Evolutionary conservation across 2,113 vertebrate genomes (phyloP), one percentile per base, ranked within the genome.

Genomic region (Heteronetta atricapilla): DNA sequence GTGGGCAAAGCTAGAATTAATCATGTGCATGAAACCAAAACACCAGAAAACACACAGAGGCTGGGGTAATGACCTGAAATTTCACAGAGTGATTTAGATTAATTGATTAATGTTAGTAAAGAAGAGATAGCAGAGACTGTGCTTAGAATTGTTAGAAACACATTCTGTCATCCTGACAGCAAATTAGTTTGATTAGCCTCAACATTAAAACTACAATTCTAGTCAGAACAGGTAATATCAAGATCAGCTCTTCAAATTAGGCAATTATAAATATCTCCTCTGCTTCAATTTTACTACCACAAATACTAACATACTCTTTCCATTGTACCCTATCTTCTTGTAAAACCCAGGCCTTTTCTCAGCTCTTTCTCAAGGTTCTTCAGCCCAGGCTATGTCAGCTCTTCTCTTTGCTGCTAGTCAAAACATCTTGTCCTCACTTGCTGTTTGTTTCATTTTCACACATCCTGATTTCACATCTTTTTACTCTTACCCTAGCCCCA

Each of bases 351-450:
- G 10, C n/a, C 12, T 7, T 72, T 50, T 69, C n/a, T 23, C 56
- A 70, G 66, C 12, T 56, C 18, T 33, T 62, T 58, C 78, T 59
- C 42, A 46, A 73, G 23, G 36, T 60, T 14, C 36, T 76, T 21
- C 60, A 82, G 12, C 8, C 38, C 40, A 86, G 38, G 40, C 40
- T 73, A 21, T 3, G 6, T 6, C 75, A 78, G 42, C 20, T 81
- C 6, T 4, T 53, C 42, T 52, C 38, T 74, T n/a, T n/a, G 21
- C 21, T 15, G 22, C 0, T 79, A 23, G 6, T 40, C 40, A 67
- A 55, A 77, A 13, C 38, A 40, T 5, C n/a, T 46, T 1, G 0
- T 38, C 38, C 69, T 68, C 53, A 3, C 38, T 11, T 7, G 5
- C 29, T 33, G 10, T 17, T 29, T n/a, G 20, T 8, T 73, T 36